These are phyloP conservation scores for Spea multiplicata DNA, from an alignment of 2,113 vertebrate genomes.

Conservation along the genomic window DNA sequence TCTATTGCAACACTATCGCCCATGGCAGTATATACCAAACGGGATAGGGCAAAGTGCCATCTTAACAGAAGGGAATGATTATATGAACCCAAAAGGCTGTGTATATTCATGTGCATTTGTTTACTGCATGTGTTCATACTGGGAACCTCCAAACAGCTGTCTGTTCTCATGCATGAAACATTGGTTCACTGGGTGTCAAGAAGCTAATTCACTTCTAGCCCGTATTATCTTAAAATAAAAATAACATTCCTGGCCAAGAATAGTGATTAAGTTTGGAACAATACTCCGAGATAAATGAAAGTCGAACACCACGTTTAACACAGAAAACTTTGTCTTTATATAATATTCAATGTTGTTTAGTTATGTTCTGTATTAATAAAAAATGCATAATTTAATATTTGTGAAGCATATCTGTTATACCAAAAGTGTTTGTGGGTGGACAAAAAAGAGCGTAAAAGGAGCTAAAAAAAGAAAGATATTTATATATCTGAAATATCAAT, in stretches of 20 bases:
- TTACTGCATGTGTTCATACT: slow-evolving; percentile 8
- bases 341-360: neutral
- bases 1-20: slow-evolving; percentile 12
- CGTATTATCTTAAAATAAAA: slow-evolving; percentile 17
- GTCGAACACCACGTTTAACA: neutral
- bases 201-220: slow-evolving; percentile 27
- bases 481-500: too few species aligned
- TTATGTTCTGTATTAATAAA: too few species aligned
- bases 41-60: slow-evolving; percentile 38
- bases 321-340: neutral
- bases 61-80: slow-evolving; percentile 24
- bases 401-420: too few species aligned
- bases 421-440: too few species aligned
- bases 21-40: slow-evolving; percentile 52
- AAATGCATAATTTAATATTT: too few species aligned
- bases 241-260: slow-evolving; percentile 20
- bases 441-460: too few species aligned
- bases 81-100: neutral
- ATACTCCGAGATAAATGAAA: neutral
- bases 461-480: too few species aligned
- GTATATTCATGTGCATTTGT: slow-evolving; percentile 30
- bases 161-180: slow-evolving; percentile 41
- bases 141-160: neutral
- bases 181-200: slow-evolving; percentile 43
- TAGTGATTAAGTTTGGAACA: slow-evolving; percentile 1